Evolutionary conservation across 2,113 vertebrate species (phyloP).

Genomic region (Carlito syrichta): DNA sequence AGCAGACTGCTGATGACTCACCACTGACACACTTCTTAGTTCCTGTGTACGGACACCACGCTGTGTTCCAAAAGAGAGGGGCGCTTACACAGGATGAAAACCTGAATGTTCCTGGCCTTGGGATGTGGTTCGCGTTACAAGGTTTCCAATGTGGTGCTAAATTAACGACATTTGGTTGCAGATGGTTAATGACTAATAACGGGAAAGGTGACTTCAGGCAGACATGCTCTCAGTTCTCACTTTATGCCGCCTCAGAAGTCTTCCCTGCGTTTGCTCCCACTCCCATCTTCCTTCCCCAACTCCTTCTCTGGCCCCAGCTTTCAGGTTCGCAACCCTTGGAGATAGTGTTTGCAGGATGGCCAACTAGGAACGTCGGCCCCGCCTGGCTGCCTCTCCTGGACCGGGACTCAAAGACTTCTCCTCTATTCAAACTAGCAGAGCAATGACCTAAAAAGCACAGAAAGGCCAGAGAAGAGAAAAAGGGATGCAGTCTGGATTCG

Average conservation of each 20-base stretch:
- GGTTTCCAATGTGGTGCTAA: background rate
- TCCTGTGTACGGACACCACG: constrained; percentile 53
- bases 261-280: background rate
- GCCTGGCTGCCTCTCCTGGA: background rate
- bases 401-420: background rate
- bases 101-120: background rate
- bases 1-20: constrained; percentile 58
- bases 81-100: constrained; percentile 45
- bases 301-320: background rate
- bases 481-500: background rate
- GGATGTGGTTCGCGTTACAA: background rate
- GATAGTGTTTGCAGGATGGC: background rate
- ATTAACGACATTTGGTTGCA: background rate
- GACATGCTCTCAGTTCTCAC: constrained; percentile 8
- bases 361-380: background rate
- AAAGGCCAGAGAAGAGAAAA: background rate
- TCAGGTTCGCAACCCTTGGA: background rate
- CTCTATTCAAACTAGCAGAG: background rate
- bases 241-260: background rate
- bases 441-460: background rate
- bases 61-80: constrained; percentile 37
- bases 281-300: background rate
- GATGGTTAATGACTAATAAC: background rate
- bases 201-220: background rate
- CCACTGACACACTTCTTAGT: constrained; percentile 1